phyloP scores from a whole-genome alignment of 2,888 invertebrate genomes.

The Pegoplata infirma region DNA sequence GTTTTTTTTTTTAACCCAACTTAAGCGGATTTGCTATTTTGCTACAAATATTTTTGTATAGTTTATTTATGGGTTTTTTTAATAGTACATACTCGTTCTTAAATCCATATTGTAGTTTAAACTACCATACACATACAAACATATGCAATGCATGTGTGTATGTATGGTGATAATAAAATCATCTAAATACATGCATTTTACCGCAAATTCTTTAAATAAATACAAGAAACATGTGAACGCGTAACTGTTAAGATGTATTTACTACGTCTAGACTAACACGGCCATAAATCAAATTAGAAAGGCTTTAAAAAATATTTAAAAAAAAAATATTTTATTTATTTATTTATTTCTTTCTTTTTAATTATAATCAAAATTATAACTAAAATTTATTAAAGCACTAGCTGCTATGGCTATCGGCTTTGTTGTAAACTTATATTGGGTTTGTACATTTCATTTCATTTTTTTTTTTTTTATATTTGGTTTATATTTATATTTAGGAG shows the following conservation, averaged over 20 bases:
- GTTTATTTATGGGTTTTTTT: neutral
- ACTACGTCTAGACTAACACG: constrained; percentile 17
- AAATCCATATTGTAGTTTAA: neutral
- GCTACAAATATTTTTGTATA: neutral
- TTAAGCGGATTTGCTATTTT: too few species aligned
- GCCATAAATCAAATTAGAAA: neutral
- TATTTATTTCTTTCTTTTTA: too few species aligned
- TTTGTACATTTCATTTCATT: too few species aligned
- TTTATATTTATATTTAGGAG: too few species aligned
- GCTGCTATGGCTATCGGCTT: too few species aligned
- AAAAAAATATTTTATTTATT: too few species aligned
- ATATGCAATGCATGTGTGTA: neutral
- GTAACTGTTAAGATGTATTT: constrained; percentile 2
- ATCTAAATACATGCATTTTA: constrained; percentile 1
- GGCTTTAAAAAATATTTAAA: neutral
- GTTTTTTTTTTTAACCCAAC: too few species aligned
- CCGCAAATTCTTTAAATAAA: constrained; percentile 15
- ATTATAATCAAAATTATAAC: too few species aligned
- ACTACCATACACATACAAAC: neutral
- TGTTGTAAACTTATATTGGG: too few species aligned
- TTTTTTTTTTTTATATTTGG: too few species aligned
- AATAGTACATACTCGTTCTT: neutral
- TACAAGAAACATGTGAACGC: neutral
- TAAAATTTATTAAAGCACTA: too few species aligned
- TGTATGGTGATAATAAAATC: neutral